Evolutionary conservation across 2,888 invertebrate genomes (phyloP), one percentile per base, ranked within the genome.

Genomic region (Thecocarcelia acutangulata): DNA sequence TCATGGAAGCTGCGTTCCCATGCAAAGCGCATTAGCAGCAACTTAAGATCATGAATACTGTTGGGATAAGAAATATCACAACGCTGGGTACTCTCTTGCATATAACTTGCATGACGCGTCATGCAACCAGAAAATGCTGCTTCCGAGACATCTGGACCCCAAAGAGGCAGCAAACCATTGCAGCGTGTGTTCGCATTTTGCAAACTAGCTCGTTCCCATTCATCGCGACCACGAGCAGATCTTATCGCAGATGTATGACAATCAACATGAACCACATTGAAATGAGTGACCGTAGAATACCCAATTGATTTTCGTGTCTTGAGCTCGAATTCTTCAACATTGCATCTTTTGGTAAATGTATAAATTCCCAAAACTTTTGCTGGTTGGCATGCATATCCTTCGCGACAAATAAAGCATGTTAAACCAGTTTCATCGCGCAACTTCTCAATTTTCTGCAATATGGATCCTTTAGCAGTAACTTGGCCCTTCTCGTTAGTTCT

Each of bases 181-280:
- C 99, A 99, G 84, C 96, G 96, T 0, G 98, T 99, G 88, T 98
- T 98, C 1, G 98, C 98, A 91, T 99, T 99, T 91, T 99, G 99
- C 50, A 99, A 92, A 5, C 98, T 97, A 0, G 99, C 99, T 80
- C 97, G 97, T 90, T 98, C 98, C 99, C 98, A 99, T 91, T 99
- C 98, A 87, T 98, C 98, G 76, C 98, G 93, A 19, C 93, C 90
- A 19, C 94, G 91, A 0, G 94, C 93, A 85, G 93, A 90, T 74
- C 97, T 93, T 61, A 99, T 98, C 28, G 99, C 99, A 0, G 97
- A 96, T 93, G 97, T 97, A 91, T 99, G 99, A 88, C 99, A 99
- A 90, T 99, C 99, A 3, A 98, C 96, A 91, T 99, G 99, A 28
- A 99, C 98, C 44, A 98, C 96, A 92, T 99, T 99, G 92, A 99